Evolutionary conservation across 2,888 invertebrate genomes (phyloP).

Genomic region (Drosophila subsilvestris): DNA sequence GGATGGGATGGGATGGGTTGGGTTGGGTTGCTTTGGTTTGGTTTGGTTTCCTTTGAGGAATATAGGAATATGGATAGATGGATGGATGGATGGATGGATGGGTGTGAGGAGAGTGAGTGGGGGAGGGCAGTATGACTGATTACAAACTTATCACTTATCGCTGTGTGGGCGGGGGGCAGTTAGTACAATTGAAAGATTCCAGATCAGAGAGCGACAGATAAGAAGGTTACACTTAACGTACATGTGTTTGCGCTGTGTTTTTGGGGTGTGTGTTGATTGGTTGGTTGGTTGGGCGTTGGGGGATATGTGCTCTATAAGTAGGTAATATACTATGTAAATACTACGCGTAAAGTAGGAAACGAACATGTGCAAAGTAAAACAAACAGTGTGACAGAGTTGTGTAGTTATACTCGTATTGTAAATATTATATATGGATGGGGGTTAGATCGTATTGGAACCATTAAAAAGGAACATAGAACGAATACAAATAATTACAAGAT

Average conservation of each 20-base stretch:
- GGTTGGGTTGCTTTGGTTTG: conserved; percentile 28
- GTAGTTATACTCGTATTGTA: conserved; percentile 23
- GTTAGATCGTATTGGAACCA: conserved; percentile 66
- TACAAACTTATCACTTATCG: conserved; percentile 51
- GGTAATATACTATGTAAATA: conserved; percentile 37
- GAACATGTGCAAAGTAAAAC: conserved; percentile 53
- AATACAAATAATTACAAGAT: conserved; percentile 60
- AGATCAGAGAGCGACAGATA: conserved; percentile 47
- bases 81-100: conserved; percentile 10
- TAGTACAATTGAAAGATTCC: conserved; percentile 52
- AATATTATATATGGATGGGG: conserved; percentile 43
- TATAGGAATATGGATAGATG: conserved; percentile 24
- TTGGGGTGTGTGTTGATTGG: too few species aligned
- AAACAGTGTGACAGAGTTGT: conserved; percentile 51
- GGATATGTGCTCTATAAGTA: conserved; percentile 43
- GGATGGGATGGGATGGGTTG: background rate
- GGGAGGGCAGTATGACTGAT: conserved; percentile 45
- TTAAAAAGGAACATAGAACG: conserved; percentile 58
- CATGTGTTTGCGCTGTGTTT: conserved; percentile 24
- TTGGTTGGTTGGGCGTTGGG: conserved; percentile 25
- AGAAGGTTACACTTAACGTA: conserved; percentile 58
- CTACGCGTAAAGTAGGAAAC: conserved; percentile 50
- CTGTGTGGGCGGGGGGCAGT: conserved; percentile 30
- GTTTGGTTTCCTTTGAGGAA: conserved; percentile 28
- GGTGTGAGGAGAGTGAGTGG: conserved; percentile 3